Base-by-base conservation (phyloP, 2,113 vertebrate genomes). In the Percina caprodes region DNA sequence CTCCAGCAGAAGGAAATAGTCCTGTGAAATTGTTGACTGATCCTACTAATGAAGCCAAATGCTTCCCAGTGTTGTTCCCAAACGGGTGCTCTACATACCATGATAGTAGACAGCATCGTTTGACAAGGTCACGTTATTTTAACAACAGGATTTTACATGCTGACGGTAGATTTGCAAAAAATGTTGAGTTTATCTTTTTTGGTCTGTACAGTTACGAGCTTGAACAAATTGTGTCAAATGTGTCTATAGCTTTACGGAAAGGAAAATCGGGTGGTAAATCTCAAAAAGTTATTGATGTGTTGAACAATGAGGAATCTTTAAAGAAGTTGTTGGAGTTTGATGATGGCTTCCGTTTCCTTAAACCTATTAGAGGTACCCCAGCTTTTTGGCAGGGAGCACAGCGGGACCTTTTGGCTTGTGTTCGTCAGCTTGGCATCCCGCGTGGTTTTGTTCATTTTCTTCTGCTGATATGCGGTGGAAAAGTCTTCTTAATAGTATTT, bases 201-300 rank as follows among this genome's bases (percentile, higher is more conserved):
- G 46, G 24, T 2, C 74, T 48, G 39, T 68, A 68, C 8, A 58
- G 72, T 21, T 60, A 8, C 0, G 65, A 77, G 5, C 0, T 77
- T 7, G 13, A 68, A 3, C 71, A 74, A 10, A 59, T 74, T 0
- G 2, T 63, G 1, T 80, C 60, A 0, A 58, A 9, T 9, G 61
- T 80, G 0, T 80, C 61, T 0, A 73, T 80, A 5, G 61, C 69
- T 1, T 15, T 72, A 10, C 39, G 52, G 0, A 73, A 80, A 35
- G 60, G 78, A 0, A 39, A 49, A 45, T 19, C 3, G 4, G 63
- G 13, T 18, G 0, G 0, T 18, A 6, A 0, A 9, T 24, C 58
- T 2, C 0, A 11, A 16, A 45, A 5, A 1, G 0, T 26, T 4
- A 11, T 0, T 21, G 7, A 73, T 21, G 0, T 45, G 2, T 5